Evolutionary conservation across 2,113 vertebrate genomes (phyloP), one percentile per base, ranked within the genome.

Genomic region (Cephalophus harveyi): DNA sequence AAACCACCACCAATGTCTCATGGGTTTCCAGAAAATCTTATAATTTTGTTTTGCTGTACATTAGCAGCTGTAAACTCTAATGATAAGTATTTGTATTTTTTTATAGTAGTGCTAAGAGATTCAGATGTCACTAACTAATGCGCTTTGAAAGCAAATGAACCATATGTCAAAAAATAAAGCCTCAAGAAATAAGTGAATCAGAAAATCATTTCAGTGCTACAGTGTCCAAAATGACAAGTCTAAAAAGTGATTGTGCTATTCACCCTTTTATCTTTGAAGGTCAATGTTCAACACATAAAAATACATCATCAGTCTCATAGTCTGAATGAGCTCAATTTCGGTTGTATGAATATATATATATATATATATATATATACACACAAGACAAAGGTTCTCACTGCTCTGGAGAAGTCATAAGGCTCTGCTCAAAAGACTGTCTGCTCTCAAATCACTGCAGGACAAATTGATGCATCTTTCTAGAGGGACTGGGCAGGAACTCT

Each of bases 141-240:
- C 17, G 55, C 12, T 93, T 59, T 30, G 28, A 88, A 97, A 87
- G 28, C 23, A 95, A 97, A 97, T 54, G 13, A 96, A 97, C 79
- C 17, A 13, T 33, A 64, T 13, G 17, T 46, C 81, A 81, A 87
- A 71, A 97, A 92, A 76, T 19, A 92, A 2, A 50, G 28, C 10
- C 54, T 95, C 40, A 86, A 64, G 60, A 94, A 87, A 78, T 59
- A 82, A 86, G 33, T 52, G 48, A 90, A 92, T 92, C 48, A 27
- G 67, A 85, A 96, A 97, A 78, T 52, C 40, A 84, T 87, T 76
- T 79, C 50, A 85, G 25, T 21, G 55, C 54, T 19, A 30, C 5
- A 43, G 30, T 43, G 23, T 46, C 64, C 57, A n/a, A 83, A 96
- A 94, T 87, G n/a, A 64, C 5, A 84, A 23, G 71, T 71, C 33